Conservation (phyloP, 2,113 vertebrate species). For the Ellobius talpinus region DNA sequence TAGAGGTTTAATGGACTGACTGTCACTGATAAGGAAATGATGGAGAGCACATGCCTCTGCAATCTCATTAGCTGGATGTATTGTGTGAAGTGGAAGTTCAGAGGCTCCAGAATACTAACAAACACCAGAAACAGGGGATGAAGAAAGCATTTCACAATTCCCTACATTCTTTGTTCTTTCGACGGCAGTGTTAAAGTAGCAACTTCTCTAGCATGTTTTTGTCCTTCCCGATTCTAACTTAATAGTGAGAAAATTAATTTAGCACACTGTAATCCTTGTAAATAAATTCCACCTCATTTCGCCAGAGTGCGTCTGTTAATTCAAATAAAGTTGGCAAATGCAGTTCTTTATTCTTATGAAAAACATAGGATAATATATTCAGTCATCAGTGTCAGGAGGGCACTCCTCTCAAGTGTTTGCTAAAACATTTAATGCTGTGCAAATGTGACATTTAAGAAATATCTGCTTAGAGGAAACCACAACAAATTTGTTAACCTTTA, state of each 20-base stretch:
- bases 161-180: conserved; percentile 72
- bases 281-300: conserved; percentile 45
- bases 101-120: conserved; percentile 81
- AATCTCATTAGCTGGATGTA: conserved; percentile 87
- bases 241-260: conserved; percentile 62
- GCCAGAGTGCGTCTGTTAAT: background rate
- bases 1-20: conserved; percentile 86
- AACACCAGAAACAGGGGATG: conserved; percentile 28
- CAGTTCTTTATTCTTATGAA: background rate
- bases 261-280: conserved; percentile 7
- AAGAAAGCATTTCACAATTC: conserved; percentile 82
- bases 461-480: conserved; percentile 71
- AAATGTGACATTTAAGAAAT: conserved; percentile 80
- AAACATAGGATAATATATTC: conserved; percentile 37
- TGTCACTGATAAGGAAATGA: conserved; percentile 89
- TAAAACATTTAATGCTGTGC: conserved; percentile 70
- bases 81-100: conserved; percentile 81
- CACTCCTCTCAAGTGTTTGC: conserved; percentile 29
- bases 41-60: conserved; percentile 82
- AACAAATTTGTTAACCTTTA: conserved; percentile 71
- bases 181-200: conserved; percentile 49
- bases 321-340: background rate
- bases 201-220: conserved; percentile 26
- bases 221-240: background rate
- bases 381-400: background rate